phyloP scores from a whole-genome alignment of 1,140 invertebrate genomes.

The Schlechtendalia chinensis region DNA sequence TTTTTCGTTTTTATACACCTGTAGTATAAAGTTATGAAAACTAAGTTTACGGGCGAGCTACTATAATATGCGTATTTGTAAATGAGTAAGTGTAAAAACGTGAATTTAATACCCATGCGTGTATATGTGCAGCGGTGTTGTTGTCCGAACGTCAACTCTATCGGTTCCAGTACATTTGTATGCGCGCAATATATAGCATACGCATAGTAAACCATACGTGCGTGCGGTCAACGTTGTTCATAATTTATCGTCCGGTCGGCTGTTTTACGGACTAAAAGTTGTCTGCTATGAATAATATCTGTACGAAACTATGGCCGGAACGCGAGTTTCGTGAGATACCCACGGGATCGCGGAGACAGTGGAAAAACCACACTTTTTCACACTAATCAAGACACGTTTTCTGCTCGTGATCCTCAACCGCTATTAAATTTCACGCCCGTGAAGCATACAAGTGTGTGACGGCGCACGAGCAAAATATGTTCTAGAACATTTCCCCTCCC shows the following conservation, averaged over 20 bases:
- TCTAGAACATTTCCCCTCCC: neutral
- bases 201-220: too few relatives aligned
- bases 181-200: too few relatives aligned
- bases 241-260: neutral
- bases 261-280: neutral
- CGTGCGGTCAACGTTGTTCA: neutral
- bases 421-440: neutral
- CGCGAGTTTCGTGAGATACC: neutral
- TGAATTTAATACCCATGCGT: too few relatives aligned
- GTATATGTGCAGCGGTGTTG: too few relatives aligned
- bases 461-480: neutral
- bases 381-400: slow-evolving; percentile 23
- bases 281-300: neutral
- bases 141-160: too few relatives aligned
- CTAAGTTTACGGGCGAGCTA: too few relatives aligned
- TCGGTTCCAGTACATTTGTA: too few relatives aligned
- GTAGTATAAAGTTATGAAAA: too few relatives aligned
- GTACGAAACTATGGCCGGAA: neutral
- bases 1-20: too few relatives aligned
- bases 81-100: too few relatives aligned
- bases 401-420: neutral
- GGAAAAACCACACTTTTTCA: neutral
- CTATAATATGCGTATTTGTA: too few relatives aligned
- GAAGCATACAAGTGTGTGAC: neutral
- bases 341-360: neutral